Evolutionary conservation across 2,888 invertebrate genomes (phyloP).

Genomic region (Napeogenes sylphis): DNA sequence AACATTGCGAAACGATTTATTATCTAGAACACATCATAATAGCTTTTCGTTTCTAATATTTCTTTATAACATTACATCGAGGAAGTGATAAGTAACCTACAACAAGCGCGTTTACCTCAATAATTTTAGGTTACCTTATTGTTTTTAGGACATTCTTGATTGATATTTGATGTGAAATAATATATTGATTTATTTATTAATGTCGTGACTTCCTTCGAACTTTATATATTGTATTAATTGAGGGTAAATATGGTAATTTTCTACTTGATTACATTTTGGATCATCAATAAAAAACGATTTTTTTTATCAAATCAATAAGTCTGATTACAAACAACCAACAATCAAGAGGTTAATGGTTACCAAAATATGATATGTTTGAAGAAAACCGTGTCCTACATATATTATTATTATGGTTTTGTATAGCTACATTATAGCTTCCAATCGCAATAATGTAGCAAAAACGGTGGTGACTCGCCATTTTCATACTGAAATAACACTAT

Average conservation of each 20-base stretch:
- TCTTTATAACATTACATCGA: constrained; percentile 12
- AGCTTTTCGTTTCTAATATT: constrained; percentile 9
- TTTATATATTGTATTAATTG: no score
- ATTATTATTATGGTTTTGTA: not conserved
- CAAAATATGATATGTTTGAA: not conserved
- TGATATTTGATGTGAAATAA: constrained; percentile 14
- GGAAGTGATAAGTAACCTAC: constrained; percentile 19
- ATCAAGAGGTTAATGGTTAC: no score
- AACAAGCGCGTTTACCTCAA: constrained; percentile 19
- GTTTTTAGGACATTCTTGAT: constrained; percentile 18
- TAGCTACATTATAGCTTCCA: not conserved
- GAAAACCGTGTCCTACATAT: not conserved
- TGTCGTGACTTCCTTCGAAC: constrained; percentile 1
- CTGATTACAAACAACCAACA: no score
- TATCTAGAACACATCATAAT: constrained; percentile 12
- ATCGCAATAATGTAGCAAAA: constrained; percentile 5
- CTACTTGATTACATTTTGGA: no score
- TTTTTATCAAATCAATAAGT: no score
- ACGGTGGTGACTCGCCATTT: constrained; percentile 3
- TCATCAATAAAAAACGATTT: no score
- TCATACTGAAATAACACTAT: constrained; percentile 2
- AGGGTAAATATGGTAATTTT: no score
- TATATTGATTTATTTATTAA: constrained; percentile 9
- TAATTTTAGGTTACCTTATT: constrained; percentile 23
- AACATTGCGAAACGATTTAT: not conserved